These are phyloP conservation scores for Heliconius hewitsoni DNA, from an alignment of 1,140 invertebrate species.

Conservation along the genomic window DNA sequence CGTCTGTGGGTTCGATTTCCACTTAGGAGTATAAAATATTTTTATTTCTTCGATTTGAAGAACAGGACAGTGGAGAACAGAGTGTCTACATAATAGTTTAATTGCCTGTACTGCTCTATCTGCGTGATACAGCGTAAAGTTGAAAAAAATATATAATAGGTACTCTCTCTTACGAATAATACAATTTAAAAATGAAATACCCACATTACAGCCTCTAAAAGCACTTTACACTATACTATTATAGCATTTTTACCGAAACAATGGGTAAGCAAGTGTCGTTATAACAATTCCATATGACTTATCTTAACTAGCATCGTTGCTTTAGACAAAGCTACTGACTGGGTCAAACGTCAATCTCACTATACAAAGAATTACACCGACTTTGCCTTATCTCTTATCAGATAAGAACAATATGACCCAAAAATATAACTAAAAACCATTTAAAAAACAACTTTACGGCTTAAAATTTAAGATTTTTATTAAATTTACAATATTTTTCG, in stretches of 20 bases:
- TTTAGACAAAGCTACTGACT: conserved; percentile 18
- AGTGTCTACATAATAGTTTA: too few relatives aligned
- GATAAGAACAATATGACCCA: not conserved
- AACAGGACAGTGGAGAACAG: too few relatives aligned
- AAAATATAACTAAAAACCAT: not conserved
- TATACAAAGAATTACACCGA: conserved; percentile 29
- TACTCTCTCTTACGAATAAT: not conserved
- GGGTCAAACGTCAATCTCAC: conserved; percentile 42
- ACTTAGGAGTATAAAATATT: too few relatives aligned
- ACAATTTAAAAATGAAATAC: not conserved
- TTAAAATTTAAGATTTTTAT: not conserved
- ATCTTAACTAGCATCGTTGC: conserved; percentile 21
- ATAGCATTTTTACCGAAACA: conserved; percentile 8
- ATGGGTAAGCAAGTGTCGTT: conserved; percentile 18
- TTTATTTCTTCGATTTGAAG: too few relatives aligned
- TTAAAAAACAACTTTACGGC: not conserved
- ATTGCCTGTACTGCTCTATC: too few relatives aligned
- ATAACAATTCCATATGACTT: conserved; percentile 21
- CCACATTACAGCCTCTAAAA: not conserved
- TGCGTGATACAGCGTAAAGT: too few relatives aligned
- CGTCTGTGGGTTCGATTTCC: too few relatives aligned
- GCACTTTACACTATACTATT: not conserved
- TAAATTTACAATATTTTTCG: not conserved
- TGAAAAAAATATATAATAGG: too few relatives aligned
- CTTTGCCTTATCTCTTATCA: conserved; percentile 33